phyloP scores from a whole-genome alignment of 2,797 vertebrate species.

The Pseudopleuronectes americanus region DNA sequence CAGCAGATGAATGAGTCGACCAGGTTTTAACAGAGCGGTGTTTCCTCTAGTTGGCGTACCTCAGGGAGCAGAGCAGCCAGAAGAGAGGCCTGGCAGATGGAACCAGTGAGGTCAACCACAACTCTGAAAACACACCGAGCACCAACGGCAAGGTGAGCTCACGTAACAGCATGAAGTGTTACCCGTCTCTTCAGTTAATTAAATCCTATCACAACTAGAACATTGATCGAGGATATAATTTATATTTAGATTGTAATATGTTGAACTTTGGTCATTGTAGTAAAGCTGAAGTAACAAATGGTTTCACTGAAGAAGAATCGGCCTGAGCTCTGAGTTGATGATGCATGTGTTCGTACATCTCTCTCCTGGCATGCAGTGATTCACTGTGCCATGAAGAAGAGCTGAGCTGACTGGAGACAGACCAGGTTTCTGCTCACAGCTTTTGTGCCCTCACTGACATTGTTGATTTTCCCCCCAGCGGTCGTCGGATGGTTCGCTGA shows the following conservation, averaged over 20 bases:
- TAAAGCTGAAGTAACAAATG: too few species aligned
- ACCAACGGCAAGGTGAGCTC: conserved; percentile 92
- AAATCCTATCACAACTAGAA: too few species aligned
- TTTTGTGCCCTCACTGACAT: too few species aligned
- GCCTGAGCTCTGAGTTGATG: too few species aligned
- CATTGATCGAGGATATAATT: too few species aligned
- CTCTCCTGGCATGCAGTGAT: too few species aligned
- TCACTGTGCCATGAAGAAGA: neutral
- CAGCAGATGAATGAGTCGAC: conserved; percentile 19
- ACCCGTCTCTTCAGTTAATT: too few species aligned
- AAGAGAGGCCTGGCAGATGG: conserved; percentile 90
- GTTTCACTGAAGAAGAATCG: too few species aligned
- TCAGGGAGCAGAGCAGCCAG: conserved; percentile 93
- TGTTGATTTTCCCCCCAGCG: conserved; percentile 76
- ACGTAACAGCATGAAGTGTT: neutral
- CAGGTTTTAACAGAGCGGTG: conserved; percentile 1
- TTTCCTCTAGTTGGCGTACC: conserved; percentile 85
- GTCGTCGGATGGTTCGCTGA: conserved; percentile 90
- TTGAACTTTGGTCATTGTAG: too few species aligned
- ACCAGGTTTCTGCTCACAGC: neutral
- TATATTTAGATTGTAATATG: too few species aligned
- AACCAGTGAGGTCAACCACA: conserved; percentile 87
- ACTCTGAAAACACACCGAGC: conserved; percentile 86
- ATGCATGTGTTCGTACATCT: too few species aligned
- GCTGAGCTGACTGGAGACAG: neutral